Conservation (phyloP, 2,113 vertebrate genomes). For the Lepus europaeus region DNA sequence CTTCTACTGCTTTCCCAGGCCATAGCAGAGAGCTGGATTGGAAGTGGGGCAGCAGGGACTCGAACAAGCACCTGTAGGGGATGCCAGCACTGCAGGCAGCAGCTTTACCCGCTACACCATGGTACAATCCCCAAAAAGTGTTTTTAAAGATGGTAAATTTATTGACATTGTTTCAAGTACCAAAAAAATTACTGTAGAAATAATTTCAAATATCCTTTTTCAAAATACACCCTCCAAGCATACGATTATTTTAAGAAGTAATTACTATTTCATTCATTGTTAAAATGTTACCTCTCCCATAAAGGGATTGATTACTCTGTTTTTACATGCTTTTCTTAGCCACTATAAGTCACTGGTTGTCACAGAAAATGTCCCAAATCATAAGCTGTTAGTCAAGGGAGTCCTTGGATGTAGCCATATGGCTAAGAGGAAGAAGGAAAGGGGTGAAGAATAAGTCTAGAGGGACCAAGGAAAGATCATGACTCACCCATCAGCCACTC, state of each 20-base stretch:
- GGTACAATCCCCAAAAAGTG: not conserved
- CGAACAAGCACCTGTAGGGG: too few relatives aligned
- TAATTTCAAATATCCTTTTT: constrained; percentile 15
- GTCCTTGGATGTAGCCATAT: not conserved
- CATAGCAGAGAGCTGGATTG: too few relatives aligned
- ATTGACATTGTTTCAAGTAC: constrained; percentile 9
- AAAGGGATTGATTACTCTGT: not conserved
- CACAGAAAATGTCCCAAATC: not conserved
- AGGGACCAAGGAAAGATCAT: not conserved
- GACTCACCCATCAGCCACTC: not conserved
- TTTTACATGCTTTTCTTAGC: not conserved
- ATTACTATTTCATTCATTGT: not conserved
- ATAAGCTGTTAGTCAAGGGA: not conserved
- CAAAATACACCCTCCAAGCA: not conserved
- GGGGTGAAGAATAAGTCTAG: not conserved
- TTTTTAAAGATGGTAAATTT: constrained; percentile 28
- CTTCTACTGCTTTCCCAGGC: too few relatives aligned
- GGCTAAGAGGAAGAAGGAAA: not conserved
- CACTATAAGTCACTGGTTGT: not conserved
- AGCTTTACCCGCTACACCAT: too few relatives aligned
- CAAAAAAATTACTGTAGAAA: not conserved
- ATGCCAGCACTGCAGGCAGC: too few relatives aligned
- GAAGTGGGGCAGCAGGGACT: too few relatives aligned
- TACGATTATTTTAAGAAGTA: not conserved
- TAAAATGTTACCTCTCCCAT: not conserved